Evolutionary conservation across 1,140 invertebrate genomes (phyloP), one percentile per base, ranked within the genome.

Genomic region (Aculops lycopersici): DNA sequence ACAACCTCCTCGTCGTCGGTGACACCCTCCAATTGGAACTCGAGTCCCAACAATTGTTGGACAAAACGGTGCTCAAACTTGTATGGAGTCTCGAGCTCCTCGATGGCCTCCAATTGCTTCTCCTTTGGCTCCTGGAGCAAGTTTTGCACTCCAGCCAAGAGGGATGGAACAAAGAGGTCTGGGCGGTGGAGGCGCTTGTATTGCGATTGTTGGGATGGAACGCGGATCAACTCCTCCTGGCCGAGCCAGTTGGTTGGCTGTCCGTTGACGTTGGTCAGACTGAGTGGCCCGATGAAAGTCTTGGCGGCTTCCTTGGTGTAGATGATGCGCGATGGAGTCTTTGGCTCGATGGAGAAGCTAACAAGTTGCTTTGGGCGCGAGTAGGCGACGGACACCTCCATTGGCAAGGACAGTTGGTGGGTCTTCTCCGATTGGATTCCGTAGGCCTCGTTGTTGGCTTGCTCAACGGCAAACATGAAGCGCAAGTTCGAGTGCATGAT

Each of bases 301-400:
- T 47, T 41, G 8, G 46, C 45, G 16, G 37, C 3, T n/a, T 31
- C 18, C 1, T 47, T 21, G 17, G 42, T 45, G 35, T 43, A 43
- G 14, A 44, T 12, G 14, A 46, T 19, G 17, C 43, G 36, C 14
- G 45, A 16, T 17, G 20, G 36, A 5, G 36, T 20, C 15, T 17
- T 48, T 12, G 45, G 45, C 8, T 24, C 35, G 8, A 48, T n/a
- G 5, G 44, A 41, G 36, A 20, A 40, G 45, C 19, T 43, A 4
- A 43, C n/a, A 18, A 44, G 35, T 15, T 47, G 46, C 43, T 43
- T 45, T 14, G 20, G 16, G 4, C 17, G 36, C 21, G 13, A 17
- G 24, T 21, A 42, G 13, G 31, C 46, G 17, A 37, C 36, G 16
- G 19, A 17, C 4, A 46, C 8, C 20, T 47, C 45, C 8, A 46